phyloP scores from a whole-genome alignment of 1,140 invertebrate species.

The Drosophila sulfurigaster region DNA sequence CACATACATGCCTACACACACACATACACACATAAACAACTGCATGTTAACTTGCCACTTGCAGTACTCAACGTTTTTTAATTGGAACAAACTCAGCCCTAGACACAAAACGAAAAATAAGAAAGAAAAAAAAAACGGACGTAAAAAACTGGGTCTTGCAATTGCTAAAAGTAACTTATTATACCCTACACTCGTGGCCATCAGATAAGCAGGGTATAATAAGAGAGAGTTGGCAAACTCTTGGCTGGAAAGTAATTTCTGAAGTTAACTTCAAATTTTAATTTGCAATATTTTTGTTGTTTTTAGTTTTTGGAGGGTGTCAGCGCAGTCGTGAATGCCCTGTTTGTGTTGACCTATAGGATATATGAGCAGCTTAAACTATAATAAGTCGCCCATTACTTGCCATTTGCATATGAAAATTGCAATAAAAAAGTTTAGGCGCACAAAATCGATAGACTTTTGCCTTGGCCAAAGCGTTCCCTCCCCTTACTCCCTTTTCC shows the following conservation, averaged over 20 bases:
- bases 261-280: neutral
- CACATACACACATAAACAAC: conserved; percentile 41
- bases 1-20: conserved; percentile 34
- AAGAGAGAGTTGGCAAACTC: neutral
- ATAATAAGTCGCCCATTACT: conserved; percentile 65
- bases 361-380: conserved; percentile 49
- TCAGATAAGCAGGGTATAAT: neutral
- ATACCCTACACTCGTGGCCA: conserved; percentile 1
- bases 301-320: conserved; percentile 1
- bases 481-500: neutral
- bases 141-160: conserved; percentile 19
- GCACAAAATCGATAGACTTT: conserved; percentile 64
- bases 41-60: conserved; percentile 42
- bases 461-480: conserved; percentile 35
- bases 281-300: neutral
- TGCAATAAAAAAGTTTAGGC: conserved; percentile 58
- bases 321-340: neutral
- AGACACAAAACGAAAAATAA: conserved; percentile 19
- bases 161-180: conserved; percentile 7
- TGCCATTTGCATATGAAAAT: conserved; percentile 70
- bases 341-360: conserved; percentile 3
- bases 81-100: conserved; percentile 42
- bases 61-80: conserved; percentile 40
- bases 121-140: neutral
- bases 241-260: neutral